These are phyloP conservation scores for Cataglyphis altisquamis DNA, from an alignment of 2,888 invertebrate species.

Conservation along the genomic window DNA sequence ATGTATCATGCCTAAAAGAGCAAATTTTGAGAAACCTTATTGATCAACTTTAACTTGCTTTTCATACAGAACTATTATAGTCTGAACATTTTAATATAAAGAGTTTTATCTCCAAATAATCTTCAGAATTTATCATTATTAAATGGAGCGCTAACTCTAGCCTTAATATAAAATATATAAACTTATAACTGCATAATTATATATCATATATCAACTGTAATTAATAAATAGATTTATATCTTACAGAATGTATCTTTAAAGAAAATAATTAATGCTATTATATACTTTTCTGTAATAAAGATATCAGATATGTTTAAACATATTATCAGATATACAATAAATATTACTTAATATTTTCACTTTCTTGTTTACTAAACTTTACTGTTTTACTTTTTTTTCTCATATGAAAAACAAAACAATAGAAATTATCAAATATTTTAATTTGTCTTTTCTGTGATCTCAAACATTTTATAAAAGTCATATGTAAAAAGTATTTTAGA, in stretches of 20 bases:
- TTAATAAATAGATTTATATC: constrained; percentile 38
- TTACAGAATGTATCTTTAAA: constrained; percentile 26
- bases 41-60: not conserved
- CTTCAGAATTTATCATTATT: not conserved
- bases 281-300: not conserved
- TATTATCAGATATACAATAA: not conserved
- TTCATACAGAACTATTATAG: not conserved
- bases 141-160: not conserved
- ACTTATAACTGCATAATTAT: constrained; percentile 2
- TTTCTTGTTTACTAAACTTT: constrained; percentile 5
- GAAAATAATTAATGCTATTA: constrained; percentile 35
- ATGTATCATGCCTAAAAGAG: not conserved
- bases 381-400: not conserved
- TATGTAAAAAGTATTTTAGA: not conserved
- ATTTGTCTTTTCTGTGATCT: not conserved
- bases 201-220: not conserved
- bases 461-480: not conserved
- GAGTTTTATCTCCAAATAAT: not conserved
- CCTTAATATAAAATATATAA: not conserved
- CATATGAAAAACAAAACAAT: constrained; percentile 11
- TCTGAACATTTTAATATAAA: not conserved
- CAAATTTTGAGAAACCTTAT: not conserved
- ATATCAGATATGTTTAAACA: constrained; percentile 21
- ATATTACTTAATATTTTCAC: constrained; percentile 11
- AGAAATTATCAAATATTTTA: constrained; percentile 1